Base-by-base conservation (phyloP, 92 coral and sea anemone genomes). In the Phenganax subtilis region DNA sequence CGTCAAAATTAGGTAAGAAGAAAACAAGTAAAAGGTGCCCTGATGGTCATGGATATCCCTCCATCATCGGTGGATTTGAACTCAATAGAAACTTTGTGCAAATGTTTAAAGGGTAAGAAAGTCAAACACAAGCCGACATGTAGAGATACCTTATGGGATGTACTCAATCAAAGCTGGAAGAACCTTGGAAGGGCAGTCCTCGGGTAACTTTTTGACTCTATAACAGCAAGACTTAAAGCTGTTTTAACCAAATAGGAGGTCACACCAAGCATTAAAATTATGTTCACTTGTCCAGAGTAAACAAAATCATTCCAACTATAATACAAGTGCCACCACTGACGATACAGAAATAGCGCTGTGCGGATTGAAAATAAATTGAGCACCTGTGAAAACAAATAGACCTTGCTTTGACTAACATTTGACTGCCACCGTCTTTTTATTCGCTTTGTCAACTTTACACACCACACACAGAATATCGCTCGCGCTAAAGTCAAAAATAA, bases 71-170 rank as follows among this genome's bases (percentile, higher is more conserved):
- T 8, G 29, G 76, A 72, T 6, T 56, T 51, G n/a, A 72, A 72
- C 51, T 56, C 55, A 7, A 37, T 65, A 2, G 37, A 65, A 47
- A 72, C n/a, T 72, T 72, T 72, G 51, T 72, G 56, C 55, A 56
- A 72, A 31, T 6, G 51, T 72, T 72, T 72, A 29, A 72, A 72
- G n/a, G 55, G 55, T 31, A 20, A 72, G 76, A 72, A 72, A 72
- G 76, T 72, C 6, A 72, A 9, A 72, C 76, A 72, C 51, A 8
- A 72, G 6, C 57, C 76, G 25, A 72, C 56, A 51, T 31, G 57
- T 72, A 54, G n/a, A 72, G 76, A 72, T 6, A 68, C n/a, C 74
- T 6, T 68, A 28, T 68, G 74, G 51, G 74, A 68, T 68, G 74
- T 68, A 6, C 74, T 68, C 29, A 68, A 68, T 28, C 74, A 68